Base-by-base conservation (phyloP, 2,888 invertebrate species). In the Belgica antarctica region DNA sequence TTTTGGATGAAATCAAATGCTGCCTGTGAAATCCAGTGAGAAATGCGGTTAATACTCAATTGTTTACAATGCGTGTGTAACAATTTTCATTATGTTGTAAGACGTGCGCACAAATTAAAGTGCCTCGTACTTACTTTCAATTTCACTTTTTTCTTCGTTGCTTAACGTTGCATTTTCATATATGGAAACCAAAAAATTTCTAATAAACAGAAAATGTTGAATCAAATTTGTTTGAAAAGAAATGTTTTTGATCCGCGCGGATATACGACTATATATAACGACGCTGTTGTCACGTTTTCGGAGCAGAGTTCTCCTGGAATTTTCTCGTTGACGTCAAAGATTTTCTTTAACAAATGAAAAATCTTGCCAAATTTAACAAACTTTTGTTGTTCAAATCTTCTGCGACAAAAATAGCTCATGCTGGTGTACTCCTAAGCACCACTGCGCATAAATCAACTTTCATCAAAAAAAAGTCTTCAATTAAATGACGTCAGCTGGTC, bases 81-180 rank as follows among this genome's bases (percentile, higher is more conserved):
- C 52, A 52, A 52, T 52, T 17, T 52, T 22, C 52, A 52, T 52
- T 52, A 46, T 66, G 65, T 66, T 46, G 46, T 46, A 66, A 66
- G 65, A 47, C 65, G 25, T n/a, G 24, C 17, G 17, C 19, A 24
- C 15, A 12, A 41, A 12, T 4, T 52, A 22, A 52, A 52, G 22
- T 52, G 52, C 52, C 15, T 52, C 22, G n/a, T 22, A 22, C 15
- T 28, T 17, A 66, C 65, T 66, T 66, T 66, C 65, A 66, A 47
- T 66, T 66, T 66, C 65, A 66, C 47, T 66, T 66, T 66, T 66
- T 66, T 66, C 36, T 36, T 22, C 31, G 10, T 22, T 36, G 41
- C 41, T 65, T 10, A 65, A 65, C 34, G 34, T 34, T 25, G 10
- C 47, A 47, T 47, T 47, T 47, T 15, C n/a, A n/a, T n/a, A n/a